Evolutionary conservation across 2,888 invertebrate species (phyloP).

Genomic region (Carterocephalus palaemon): DNA sequence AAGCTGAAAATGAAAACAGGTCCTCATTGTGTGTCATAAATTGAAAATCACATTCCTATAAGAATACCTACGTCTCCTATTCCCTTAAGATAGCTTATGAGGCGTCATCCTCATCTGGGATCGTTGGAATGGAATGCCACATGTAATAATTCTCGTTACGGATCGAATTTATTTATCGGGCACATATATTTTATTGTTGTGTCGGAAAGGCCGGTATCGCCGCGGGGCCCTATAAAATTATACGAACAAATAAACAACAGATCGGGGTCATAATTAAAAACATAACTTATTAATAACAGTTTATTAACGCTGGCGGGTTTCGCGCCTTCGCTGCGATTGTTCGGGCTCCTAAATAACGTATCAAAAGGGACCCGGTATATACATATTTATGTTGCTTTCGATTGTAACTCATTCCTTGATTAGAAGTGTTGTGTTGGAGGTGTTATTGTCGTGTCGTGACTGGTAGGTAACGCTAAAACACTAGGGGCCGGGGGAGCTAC

Average conservation of each 20-base stretch:
- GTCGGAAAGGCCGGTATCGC: conserved; percentile 51
- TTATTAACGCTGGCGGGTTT: conserved; percentile 73
- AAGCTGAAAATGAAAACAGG: too few species aligned
- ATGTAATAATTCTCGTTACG: conserved; percentile 71
- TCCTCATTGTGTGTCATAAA: too few species aligned
- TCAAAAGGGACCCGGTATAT: conserved; percentile 25
- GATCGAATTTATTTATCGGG: conserved; percentile 73
- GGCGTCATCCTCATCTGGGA: conserved; percentile 35
- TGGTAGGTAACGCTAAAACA: conserved; percentile 14
- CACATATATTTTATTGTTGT: conserved; percentile 69
- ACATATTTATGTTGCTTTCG: conserved; percentile 26
- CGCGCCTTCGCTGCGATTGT: conserved; percentile 46
- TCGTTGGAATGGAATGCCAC: conserved; percentile 56
- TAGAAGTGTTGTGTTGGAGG: conserved; percentile 19
- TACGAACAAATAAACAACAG: conserved; percentile 72
- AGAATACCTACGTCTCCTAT: too few species aligned
- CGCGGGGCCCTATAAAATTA: conserved; percentile 76
- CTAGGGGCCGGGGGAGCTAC: background rate
- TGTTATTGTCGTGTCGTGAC: conserved; percentile 25
- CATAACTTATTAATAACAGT: conserved; percentile 77
- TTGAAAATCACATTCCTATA: too few species aligned
- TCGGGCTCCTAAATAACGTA: conserved; percentile 32
- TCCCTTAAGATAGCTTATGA: conserved; percentile 1
- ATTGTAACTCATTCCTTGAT: conserved; percentile 24
- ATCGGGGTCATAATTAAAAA: conserved; percentile 74